Evolutionary conservation across 2,797 vertebrate species (phyloP).

Genomic region (Gobio occitaniae): DNA sequence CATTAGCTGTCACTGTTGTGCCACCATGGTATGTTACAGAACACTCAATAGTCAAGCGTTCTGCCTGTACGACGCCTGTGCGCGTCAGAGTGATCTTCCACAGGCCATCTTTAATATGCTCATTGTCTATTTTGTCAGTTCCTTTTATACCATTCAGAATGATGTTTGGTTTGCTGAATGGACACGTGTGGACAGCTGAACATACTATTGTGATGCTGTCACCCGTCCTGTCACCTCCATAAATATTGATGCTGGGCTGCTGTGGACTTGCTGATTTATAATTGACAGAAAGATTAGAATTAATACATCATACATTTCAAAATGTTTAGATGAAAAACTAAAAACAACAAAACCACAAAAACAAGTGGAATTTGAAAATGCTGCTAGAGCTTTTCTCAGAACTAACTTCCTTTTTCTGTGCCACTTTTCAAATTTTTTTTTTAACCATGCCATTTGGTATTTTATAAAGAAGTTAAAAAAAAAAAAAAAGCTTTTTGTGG

Average conservation of each 20-base stretch:
- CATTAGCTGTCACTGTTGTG: too few relatives aligned
- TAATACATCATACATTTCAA: too few relatives aligned
- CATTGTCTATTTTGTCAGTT: neutral
- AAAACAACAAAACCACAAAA: too few relatives aligned
- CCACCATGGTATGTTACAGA: slow-evolving; percentile 28
- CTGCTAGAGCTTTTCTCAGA: too few relatives aligned
- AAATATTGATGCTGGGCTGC: neutral
- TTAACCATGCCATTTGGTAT: too few relatives aligned
- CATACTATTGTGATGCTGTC: neutral
- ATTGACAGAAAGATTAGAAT: too few relatives aligned
- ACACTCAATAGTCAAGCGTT: neutral
- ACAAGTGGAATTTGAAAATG: too few relatives aligned
- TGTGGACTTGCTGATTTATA: neutral
- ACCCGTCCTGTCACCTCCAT: slow-evolving; percentile 4
- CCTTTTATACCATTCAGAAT: slow-evolving; percentile 32
- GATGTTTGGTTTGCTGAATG: neutral
- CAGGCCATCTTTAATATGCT: accelerated
- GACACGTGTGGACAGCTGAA: slow-evolving; percentile 18
- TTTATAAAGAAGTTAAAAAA: too few relatives aligned
- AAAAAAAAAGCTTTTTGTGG: too few relatives aligned
- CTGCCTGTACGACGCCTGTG: slow-evolving; percentile 29
- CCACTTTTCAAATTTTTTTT: too few relatives aligned
- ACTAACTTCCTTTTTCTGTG: too few relatives aligned
- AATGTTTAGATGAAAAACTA: too few relatives aligned
- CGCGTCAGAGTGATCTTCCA: slow-evolving; percentile 37